These are phyloP conservation scores for Bungarus multicinctus DNA, from an alignment of 2,113 vertebrate species.

Conservation along the genomic window DNA sequence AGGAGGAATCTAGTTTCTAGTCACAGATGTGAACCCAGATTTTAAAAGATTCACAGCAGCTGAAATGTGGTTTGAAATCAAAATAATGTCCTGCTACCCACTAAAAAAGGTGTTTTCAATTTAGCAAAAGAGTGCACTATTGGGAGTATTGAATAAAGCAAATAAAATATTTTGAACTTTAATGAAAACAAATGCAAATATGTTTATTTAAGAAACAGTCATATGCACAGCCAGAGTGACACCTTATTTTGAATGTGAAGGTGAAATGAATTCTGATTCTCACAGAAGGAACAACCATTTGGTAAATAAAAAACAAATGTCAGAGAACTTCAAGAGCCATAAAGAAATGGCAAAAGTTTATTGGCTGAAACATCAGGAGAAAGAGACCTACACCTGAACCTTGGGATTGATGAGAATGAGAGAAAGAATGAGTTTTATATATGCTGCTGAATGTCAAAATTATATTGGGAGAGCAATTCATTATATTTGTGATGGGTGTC, in stretches of 20 bases:
- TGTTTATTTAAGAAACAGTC: background rate
- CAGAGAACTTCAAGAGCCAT: background rate
- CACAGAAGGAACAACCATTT: background rate
- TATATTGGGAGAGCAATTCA: background rate
- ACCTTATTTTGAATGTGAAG: background rate
- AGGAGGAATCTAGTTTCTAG: background rate
- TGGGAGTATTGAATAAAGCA: background rate
- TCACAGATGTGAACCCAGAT: background rate
- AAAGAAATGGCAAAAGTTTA: background rate
- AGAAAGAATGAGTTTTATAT: background rate
- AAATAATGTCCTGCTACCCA: background rate
- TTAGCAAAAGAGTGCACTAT: background rate
- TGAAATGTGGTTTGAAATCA: background rate
- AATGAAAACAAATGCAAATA: background rate
- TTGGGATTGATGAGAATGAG: background rate
- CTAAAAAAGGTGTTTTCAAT: background rate
- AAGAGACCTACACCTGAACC: background rate
- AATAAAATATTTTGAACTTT: background rate
- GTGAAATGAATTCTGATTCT: background rate
- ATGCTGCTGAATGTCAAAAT: background rate
- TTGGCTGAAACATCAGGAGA: background rate
- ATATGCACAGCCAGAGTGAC: background rate
- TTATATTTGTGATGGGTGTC: background rate
- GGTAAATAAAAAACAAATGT: background rate
- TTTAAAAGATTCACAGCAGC: background rate